Percentiles rank a stretch among this genome's conserved stretches.
These are phyloP conservation scores for Drosophila prolongata DNA, from an alignment of 2,888 invertebrate species.

Conservation along the genomic window DNA sequence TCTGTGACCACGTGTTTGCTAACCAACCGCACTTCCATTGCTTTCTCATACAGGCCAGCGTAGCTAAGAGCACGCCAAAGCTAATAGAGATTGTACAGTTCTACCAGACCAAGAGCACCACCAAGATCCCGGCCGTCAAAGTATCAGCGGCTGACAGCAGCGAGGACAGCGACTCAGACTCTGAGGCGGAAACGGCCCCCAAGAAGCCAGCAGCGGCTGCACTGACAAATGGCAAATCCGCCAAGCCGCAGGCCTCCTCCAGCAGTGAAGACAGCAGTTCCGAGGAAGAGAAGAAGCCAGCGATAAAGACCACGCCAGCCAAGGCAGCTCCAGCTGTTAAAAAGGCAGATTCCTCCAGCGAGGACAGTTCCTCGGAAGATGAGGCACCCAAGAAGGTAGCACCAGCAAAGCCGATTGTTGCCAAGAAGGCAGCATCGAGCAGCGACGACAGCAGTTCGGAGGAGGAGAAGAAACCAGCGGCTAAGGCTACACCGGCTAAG, in stretches of 20 bases:
- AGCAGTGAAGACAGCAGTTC: conserved; percentile 53
- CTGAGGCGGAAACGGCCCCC: conserved; percentile 43
- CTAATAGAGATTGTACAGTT: conserved; percentile 87
- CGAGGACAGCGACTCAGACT: conserved; percentile 72
- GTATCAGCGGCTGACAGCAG: conserved; percentile 69
- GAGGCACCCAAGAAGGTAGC: conserved; percentile 49
- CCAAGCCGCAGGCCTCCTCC: conserved; percentile 49
- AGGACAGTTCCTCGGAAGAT: conserved; percentile 79
- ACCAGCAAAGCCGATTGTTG: conserved; percentile 26
- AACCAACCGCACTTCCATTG: conserved; percentile 53
- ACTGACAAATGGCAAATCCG: conserved; percentile 16
- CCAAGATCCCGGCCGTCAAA: conserved; percentile 83
- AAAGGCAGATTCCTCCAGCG: conserved; percentile 64
- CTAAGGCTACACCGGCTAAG: conserved; percentile 15
- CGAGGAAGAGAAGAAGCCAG: conserved; percentile 41
- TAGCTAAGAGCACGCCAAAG: conserved; percentile 88
- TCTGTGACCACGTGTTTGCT: conserved; percentile 58
- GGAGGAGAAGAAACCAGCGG: not conserved
- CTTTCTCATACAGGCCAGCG: conserved; percentile 86
- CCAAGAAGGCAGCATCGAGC: conserved; percentile 21
- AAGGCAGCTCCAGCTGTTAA: conserved; percentile 39
- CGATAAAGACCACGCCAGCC: conserved; percentile 18
- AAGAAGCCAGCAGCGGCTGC: conserved; percentile 26
- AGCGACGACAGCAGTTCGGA: conserved; percentile 26
- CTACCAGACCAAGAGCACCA: conserved; percentile 85